A percentile compares a stretch with the other conserved stretches of the same genome.
Conservation (phyloP, 2,888 invertebrate species). For the Nomada ruficornis region DNA sequence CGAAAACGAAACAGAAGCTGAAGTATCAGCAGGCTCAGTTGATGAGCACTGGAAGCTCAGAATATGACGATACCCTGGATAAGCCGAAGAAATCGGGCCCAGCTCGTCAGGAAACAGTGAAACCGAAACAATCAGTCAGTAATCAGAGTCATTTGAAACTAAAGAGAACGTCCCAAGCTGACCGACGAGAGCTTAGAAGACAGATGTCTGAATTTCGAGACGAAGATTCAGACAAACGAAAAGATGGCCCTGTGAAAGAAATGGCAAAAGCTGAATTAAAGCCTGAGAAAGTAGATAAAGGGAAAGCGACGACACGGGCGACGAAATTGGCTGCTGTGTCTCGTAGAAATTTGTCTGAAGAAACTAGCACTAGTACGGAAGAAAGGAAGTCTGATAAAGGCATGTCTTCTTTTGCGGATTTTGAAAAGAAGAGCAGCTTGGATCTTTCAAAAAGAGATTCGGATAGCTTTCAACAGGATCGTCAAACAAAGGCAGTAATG, state of each 20-base stretch:
- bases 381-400: slow-evolving; percentile 29
- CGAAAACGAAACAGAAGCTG: slow-evolving; percentile 64
- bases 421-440: slow-evolving; percentile 47
- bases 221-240: slow-evolving; percentile 41
- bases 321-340: slow-evolving; percentile 39
- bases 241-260: slow-evolving; percentile 38
- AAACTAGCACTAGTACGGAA: slow-evolving; percentile 56
- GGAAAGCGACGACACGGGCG: slow-evolving; percentile 6
- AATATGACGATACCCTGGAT: slow-evolving; percentile 73
- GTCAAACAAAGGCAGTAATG: not conserved
- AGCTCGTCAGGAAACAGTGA: slow-evolving; percentile 46
- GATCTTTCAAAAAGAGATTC: slow-evolving; percentile 44
- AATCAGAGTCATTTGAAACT: slow-evolving; percentile 53
- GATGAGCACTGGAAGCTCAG: slow-evolving; percentile 77
- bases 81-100: slow-evolving; percentile 59
- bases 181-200: slow-evolving; percentile 60
- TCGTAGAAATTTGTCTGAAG: slow-evolving; percentile 56
- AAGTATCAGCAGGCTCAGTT: slow-evolving; percentile 72
- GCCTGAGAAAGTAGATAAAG: slow-evolving; percentile 25
- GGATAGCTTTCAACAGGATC: not conserved
- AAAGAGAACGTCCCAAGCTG: slow-evolving; percentile 63
- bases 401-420: slow-evolving; percentile 3
- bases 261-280: slow-evolving; percentile 21
- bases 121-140: slow-evolving; percentile 51
- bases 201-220: slow-evolving; percentile 24